Evolutionary conservation across 2,797 vertebrate species (phyloP).

Genomic region (Esox masquinongy): DNA sequence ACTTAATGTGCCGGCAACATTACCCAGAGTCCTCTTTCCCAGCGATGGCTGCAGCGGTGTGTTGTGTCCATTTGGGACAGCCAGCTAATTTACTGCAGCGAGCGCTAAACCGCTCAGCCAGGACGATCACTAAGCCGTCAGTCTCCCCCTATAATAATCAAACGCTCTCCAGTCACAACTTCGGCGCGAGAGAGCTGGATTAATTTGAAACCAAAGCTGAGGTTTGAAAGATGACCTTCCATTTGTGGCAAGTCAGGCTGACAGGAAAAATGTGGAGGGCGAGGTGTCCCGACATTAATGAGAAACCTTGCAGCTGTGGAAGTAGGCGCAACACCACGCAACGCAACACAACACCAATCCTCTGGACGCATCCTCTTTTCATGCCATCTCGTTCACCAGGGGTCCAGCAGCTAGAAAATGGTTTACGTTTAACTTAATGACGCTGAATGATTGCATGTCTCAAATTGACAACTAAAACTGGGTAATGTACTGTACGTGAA

Average conservation of each 20-base stretch:
- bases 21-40: slow-evolving; percentile 61
- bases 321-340: not conserved
- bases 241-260: slow-evolving; percentile 33
- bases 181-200: slow-evolving; percentile 23
- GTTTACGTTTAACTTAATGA: not conserved
- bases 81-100: slow-evolving; percentile 58
- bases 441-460: not conserved
- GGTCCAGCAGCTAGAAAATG: not conserved
- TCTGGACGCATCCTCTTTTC: not conserved
- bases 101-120: slow-evolving; percentile 49
- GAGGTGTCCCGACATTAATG: slow-evolving; percentile 39
- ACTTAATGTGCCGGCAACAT: slow-evolving; percentile 69
- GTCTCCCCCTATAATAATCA: slow-evolving; percentile 52
- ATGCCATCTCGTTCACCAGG: not conserved
- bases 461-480: not conserved
- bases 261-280: slow-evolving; percentile 41
- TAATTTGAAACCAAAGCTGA: slow-evolving; percentile 43
- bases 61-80: slow-evolving; percentile 70
- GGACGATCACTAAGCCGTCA: slow-evolving; percentile 61
- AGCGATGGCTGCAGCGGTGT: slow-evolving; percentile 26
- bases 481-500: not conserved
- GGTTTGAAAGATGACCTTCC: slow-evolving; percentile 52
- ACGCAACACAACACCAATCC: not conserved
- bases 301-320: slow-evolving; percentile 41
- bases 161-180: slow-evolving; percentile 42